Percentiles rank a stretch among this genome's conserved stretches.
Evolutionary conservation across 2,888 invertebrate genomes (phyloP).

Genomic region (Sthenelais limicola): DNA sequence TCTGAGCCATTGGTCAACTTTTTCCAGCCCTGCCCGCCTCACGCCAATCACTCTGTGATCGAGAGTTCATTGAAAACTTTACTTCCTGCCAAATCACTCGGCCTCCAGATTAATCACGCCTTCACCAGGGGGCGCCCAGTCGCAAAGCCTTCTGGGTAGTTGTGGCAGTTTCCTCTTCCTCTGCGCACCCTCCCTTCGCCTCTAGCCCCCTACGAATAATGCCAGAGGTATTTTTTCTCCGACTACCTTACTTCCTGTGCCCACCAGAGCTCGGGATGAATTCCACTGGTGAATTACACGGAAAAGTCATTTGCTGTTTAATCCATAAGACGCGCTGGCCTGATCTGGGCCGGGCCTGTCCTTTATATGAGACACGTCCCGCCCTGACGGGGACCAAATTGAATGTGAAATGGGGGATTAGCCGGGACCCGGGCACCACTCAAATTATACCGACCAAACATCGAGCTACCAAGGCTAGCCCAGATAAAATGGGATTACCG

Average conservation of each 20-base stretch:
- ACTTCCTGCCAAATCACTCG: slow-evolving; percentile 24
- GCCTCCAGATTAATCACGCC: slow-evolving; percentile 28
- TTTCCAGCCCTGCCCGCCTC: neutral
- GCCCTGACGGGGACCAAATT: slow-evolving; percentile 43
- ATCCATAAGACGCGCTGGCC: slow-evolving; percentile 31
- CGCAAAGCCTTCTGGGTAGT: slow-evolving; percentile 24
- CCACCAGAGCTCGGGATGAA: slow-evolving; percentile 17
- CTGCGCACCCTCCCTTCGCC: neutral
- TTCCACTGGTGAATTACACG: slow-evolving; percentile 35
- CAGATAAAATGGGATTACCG: slow-evolving; percentile 43
- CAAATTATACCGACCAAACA: slow-evolving; percentile 45
- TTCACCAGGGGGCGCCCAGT: slow-evolving; percentile 24
- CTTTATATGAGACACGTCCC: slow-evolving; percentile 1
- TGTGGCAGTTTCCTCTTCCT: no score
- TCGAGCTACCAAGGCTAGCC: neutral
- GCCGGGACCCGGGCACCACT: slow-evolving; percentile 9
- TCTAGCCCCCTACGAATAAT: neutral
- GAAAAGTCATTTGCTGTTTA: slow-evolving; percentile 42
- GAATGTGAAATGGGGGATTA: slow-evolving; percentile 50
- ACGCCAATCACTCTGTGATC: slow-evolving; percentile 4
- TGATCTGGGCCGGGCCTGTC: slow-evolving; percentile 10
- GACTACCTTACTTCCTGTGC: neutral
- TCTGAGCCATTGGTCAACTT: slow-evolving; percentile 14
- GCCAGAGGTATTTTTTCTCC: slow-evolving; percentile 1
- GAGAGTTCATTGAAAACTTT: slow-evolving; percentile 2